These are phyloP conservation scores for Ptiloglossa arizonensis DNA, from an alignment of 1,140 invertebrate genomes.

Conservation along the genomic window DNA sequence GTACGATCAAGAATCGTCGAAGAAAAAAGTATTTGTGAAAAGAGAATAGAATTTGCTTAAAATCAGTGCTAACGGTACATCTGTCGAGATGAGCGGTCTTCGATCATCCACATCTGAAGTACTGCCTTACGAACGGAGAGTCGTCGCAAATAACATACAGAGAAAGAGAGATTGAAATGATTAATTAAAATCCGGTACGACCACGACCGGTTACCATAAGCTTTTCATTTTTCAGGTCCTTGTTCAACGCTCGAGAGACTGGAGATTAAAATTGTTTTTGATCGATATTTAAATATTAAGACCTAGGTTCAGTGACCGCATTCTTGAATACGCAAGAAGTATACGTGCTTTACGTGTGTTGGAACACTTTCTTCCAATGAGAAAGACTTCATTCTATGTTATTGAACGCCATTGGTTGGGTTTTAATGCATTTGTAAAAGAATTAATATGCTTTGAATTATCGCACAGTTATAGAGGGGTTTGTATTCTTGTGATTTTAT, in stretches of 20 bases:
- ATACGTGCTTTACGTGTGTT: background rate
- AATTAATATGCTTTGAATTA: too few species aligned
- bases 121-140: constrained; percentile 13
- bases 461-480: too few species aligned
- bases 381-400: background rate
- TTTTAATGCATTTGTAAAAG: too few species aligned
- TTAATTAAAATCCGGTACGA: too few species aligned
- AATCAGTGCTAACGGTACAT: constrained; percentile 10
- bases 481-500: too few species aligned
- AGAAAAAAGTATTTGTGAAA: background rate
- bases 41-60: background rate
- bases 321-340: background rate
- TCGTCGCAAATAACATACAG: background rate
- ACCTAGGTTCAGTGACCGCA: constrained; percentile 28
- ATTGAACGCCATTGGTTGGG: background rate
- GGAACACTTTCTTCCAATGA: constrained; percentile 20
- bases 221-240: background rate
- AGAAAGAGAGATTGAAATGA: background rate
- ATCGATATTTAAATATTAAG: constrained; percentile 49
- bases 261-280: constrained; percentile 27
- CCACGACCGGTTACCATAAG: background rate
- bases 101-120: constrained; percentile 26
- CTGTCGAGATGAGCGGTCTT: constrained; percentile 14
- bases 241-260: background rate
- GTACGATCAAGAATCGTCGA: background rate